phyloP scores from a whole-genome alignment of 2,113 vertebrate species.

The Tretioscincus oriximinensis region DNA sequence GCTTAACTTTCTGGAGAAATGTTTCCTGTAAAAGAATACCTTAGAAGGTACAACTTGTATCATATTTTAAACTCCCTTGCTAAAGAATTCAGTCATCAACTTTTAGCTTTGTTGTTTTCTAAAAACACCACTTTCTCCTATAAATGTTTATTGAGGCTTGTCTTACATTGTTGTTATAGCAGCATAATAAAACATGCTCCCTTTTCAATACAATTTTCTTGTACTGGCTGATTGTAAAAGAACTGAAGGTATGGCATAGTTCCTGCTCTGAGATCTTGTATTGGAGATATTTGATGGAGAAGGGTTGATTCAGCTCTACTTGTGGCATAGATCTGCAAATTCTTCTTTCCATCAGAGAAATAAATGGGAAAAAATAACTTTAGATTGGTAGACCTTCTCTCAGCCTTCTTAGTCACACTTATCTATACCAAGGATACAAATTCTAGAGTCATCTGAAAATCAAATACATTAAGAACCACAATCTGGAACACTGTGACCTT shows the following conservation, averaged over 20 bases:
- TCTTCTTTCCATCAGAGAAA: too few species aligned
- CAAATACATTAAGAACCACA: too few species aligned
- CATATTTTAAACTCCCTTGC: too few species aligned
- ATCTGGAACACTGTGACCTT: too few species aligned
- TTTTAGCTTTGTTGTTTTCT: background rate
- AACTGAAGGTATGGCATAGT: background rate
- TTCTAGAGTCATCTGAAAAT: too few species aligned
- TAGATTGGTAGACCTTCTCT: too few species aligned
- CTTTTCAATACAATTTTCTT: background rate
- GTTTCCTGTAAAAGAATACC: slow-evolving; percentile 37
- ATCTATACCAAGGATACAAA: too few species aligned
- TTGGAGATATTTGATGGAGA: background rate
- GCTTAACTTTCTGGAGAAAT: background rate
- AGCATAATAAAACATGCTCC: background rate
- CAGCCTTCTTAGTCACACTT: too few species aligned
- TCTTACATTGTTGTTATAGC: background rate
- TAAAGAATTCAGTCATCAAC: too few species aligned
- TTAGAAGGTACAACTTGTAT: background rate
- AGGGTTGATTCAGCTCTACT: background rate
- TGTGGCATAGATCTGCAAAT: background rate
- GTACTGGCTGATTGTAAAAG: too few species aligned
- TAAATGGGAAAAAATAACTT: background rate
- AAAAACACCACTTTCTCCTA: background rate
- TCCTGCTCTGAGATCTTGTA: background rate
- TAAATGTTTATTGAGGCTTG: background rate